Evolutionary conservation across 2,113 vertebrate species (phyloP).

Genomic region (Cottus gobio): DNA sequence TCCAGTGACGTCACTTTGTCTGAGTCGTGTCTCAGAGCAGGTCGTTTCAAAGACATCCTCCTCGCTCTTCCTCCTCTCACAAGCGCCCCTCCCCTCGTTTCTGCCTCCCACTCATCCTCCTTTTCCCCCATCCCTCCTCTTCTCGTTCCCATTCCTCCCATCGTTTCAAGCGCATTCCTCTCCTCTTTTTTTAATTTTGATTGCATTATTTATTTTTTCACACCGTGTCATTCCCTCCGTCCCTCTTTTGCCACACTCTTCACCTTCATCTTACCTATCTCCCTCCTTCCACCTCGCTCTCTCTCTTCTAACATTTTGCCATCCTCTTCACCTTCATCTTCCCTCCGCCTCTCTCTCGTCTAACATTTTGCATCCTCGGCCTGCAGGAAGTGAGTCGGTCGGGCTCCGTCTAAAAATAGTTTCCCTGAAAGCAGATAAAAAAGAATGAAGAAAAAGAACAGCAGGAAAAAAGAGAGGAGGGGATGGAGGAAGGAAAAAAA

Average conservation of each 20-base stretch:
- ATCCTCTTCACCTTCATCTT: neutral
- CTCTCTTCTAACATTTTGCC: conserved; percentile 26
- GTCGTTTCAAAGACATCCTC: conserved; percentile 77
- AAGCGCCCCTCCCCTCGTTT: neutral
- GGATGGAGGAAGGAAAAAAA: conserved; percentile 20
- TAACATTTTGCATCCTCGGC: conserved; percentile 35
- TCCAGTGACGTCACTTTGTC: conserved; percentile 66
- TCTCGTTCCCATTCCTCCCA: neutral
- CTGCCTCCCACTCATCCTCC: neutral
- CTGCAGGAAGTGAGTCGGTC: conserved; percentile 48
- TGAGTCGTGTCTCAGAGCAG: conserved; percentile 67
- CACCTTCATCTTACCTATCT: neutral
- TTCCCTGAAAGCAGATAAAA: conserved; percentile 39
- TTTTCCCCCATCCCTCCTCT: neutral
- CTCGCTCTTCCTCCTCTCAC: neutral
- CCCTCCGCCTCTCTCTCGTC: conserved; percentile 12
- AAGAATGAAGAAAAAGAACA: conserved; percentile 8
- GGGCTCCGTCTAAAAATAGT: conserved; percentile 68
- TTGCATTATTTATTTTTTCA: neutral
- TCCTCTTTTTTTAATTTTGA: neutral
- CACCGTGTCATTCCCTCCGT: neutral
- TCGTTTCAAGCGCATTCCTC: neutral
- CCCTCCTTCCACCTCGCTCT: neutral
- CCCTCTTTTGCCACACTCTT: neutral
- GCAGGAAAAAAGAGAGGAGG: neutral